Base-by-base conservation (phyloP, 2,113 vertebrate species). In the Centrocercus urophasianus region DNA sequence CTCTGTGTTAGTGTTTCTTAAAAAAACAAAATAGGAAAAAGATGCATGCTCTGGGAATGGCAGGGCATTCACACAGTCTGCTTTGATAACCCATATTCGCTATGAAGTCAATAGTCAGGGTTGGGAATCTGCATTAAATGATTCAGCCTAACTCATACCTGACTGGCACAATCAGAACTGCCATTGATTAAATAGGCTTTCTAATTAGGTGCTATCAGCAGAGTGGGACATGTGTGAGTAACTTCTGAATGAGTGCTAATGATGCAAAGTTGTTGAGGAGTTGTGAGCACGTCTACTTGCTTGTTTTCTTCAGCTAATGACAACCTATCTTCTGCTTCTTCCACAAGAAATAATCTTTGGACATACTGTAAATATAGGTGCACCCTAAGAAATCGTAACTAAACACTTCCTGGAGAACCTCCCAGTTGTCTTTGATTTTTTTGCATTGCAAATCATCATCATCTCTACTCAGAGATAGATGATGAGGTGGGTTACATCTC, bases 181-280 rank as follows among this genome's bases (percentile, higher is more conserved):
- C 40, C n/a, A 2, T 5, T 22, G 40, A 7, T 20, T 47, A 30
- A 60, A 11, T 17, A 57, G 25, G 13, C 13, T 47, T 70, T 18
- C 36, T 9, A 11, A 54, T 27, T 28, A 54, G 40, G 17, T 43
- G 11, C 20, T 34, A 43, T 59, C 50, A 83, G 86, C 54, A 47
- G 5, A n/a, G 34, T 1, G 7, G n/a, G 27, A 7, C 36, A 8
- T 0, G 2, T 34, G 34, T 0, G 0, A 38, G 16, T 42, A 57
- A 52, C 30, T 36, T 3, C 28, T 34, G 67, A 3, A 14, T 45
- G 59, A n/a, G 34, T 25, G 50, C 15, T 72, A 28, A 6, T 28
- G 61, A 36, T 43, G 64, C 60, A 43, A 2, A 75, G 70, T 5
- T 72, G 48, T 52, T 2, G 4, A 12, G 32, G 28, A 57, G 27